phyloP scores from a whole-genome alignment of 2,888 invertebrate genomes.

The Dasypolia templi region DNA sequence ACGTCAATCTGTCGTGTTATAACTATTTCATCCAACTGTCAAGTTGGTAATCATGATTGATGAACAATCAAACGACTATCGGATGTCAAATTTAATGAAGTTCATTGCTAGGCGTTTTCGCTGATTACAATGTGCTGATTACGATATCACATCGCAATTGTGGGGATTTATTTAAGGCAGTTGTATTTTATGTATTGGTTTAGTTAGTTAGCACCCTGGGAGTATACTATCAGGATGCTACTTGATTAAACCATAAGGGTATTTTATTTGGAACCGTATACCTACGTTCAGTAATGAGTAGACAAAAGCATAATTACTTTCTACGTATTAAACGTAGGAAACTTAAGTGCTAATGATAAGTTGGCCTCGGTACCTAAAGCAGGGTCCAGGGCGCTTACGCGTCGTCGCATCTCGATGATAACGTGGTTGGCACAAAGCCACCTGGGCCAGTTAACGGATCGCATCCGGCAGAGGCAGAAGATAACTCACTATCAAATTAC shows the following conservation, averaged over 20 bases:
- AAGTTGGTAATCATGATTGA: no score
- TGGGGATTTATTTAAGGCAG: not conserved
- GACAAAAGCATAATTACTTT: not conserved
- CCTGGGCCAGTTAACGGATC: constrained; percentile 38
- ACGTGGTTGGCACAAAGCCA: constrained; percentile 35
- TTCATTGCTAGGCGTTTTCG: not conserved
- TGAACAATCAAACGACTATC: no score
- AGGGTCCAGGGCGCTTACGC: not conserved
- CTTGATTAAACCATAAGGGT: no score
- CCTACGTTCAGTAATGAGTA: not conserved
- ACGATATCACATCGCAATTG: not conserved
- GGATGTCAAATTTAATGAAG: not conserved
- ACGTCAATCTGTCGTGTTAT: no score
- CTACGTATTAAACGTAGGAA: not conserved
- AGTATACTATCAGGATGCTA: no score
- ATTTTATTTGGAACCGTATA: not conserved
- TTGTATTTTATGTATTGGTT: not conserved
- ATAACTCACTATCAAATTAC: constrained; percentile 8
- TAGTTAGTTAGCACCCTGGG: no score
- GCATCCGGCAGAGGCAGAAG: constrained; percentile 6
- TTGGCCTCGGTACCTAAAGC: not conserved
- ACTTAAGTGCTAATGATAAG: not conserved
- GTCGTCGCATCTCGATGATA: not conserved
- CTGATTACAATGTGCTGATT: not conserved
- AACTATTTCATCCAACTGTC: no score